Evolutionary conservation across 1,140 invertebrate species (phyloP), one percentile per base, ranked within the genome.

Genomic region (Scaptomyza hsui): DNA sequence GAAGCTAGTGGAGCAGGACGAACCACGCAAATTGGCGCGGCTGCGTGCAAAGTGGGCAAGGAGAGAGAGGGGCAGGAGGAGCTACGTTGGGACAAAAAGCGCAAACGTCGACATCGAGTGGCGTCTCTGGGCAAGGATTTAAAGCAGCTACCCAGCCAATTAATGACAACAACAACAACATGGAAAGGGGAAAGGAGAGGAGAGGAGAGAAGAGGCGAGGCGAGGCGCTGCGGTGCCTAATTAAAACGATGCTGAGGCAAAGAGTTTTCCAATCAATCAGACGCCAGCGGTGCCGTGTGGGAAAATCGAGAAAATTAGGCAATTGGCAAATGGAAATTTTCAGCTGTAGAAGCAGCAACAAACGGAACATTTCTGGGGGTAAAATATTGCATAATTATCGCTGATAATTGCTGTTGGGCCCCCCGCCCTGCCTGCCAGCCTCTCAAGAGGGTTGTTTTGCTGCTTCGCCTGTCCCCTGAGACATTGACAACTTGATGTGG

Each of bases 301-400:
- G 68, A 71, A 71, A 71, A 57, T 65, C 29, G 70, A 55, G 82
- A 86, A 86, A 86, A 86, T 81, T 85, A 86, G 81, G 81, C 81
- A 86, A 86, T 85, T 85, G 80, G 76, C 72, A 73, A 83, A 75
- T 61, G 39, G 42, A 24, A 75, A 64, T 69, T 69, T 76, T 48
- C 62, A 39, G 10, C 6, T 29, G 26, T 29, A 3, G 16, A 16
- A 24, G 7, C 21, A 24, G 7, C 21, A n/a, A 18, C 37, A 24
- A 24, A 29, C 7, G 12, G 32, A 37, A 37, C n/a, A 16, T n/a
- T 44, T 21, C 48, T 63, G 41, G 37, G 48, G 26, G 61, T 16
- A 52, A 74, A 80, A 78, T 86, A 86, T 86, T 71, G 77, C 81
- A 86, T 86, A 86, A 86, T 86, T 86, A 86, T 78, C 45, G 81